Conservation (phyloP, 2,113 vertebrate species). For the Dipodomys stephensi region DNA sequence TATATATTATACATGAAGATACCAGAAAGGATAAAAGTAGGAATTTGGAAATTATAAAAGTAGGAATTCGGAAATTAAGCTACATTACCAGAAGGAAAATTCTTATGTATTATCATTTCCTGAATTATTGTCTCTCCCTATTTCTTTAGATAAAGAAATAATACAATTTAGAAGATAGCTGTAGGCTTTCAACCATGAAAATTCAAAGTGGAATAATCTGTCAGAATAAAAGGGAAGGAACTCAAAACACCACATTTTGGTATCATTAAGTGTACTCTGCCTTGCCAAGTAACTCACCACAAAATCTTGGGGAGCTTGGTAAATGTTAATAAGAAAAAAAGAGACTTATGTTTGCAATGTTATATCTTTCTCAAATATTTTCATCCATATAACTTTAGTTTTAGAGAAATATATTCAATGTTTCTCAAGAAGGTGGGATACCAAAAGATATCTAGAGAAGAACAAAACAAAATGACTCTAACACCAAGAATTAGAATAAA, state of each 20-base stretch:
- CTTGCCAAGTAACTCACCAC: not conserved
- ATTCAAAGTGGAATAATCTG: not conserved
- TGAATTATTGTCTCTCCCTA: not conserved
- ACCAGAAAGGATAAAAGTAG: not conserved
- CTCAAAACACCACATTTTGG: not conserved
- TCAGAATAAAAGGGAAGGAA: not conserved
- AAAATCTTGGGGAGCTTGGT: not conserved
- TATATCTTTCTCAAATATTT: not conserved
- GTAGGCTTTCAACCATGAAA: slow-evolving; percentile 1
- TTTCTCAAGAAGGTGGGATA: not conserved
- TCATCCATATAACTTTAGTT: not conserved
- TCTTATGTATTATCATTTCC: not conserved
- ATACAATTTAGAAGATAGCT: not conserved
- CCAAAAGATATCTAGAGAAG: not conserved
- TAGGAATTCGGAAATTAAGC: not conserved
- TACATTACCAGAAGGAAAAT: not conserved
- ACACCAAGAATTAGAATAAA: not conserved
- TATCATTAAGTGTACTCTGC: not conserved
- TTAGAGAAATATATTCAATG: not conserved
- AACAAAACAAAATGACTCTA: slow-evolving; percentile 27
- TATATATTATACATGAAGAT: not conserved
- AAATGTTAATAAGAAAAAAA: not conserved
- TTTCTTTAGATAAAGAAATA: slow-evolving; percentile 1
- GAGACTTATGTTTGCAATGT: not conserved
- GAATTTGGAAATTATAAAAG: not conserved